Percentiles rank a stretch among this genome's conserved stretches.
Evolutionary conservation across 2,888 invertebrate genomes (phyloP).

Genomic region (Pyrocoelia pectoralis): DNA sequence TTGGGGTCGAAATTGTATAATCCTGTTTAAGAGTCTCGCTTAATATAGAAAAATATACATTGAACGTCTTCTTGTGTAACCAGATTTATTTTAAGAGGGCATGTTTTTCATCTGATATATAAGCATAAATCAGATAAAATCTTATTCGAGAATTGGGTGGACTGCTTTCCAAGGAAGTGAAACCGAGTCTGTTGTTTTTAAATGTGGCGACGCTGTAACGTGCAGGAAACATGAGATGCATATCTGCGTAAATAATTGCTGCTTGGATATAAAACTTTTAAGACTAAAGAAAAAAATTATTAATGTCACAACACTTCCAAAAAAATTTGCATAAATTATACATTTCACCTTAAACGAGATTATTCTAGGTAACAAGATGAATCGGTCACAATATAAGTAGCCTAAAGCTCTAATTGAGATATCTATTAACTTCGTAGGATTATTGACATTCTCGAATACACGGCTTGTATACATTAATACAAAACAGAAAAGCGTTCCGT

Average conservation of each 20-base stretch:
- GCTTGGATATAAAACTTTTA: constrained; percentile 9
- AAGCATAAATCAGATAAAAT: constrained; percentile 23
- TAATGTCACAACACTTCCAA: constrained; percentile 1
- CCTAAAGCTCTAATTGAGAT: too few relatives aligned
- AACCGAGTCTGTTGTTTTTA: constrained; percentile 22
- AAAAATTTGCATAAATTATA: neutral
- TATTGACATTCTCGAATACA: too few relatives aligned
- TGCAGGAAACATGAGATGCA: constrained; percentile 23
- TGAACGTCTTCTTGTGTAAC: constrained; percentile 26
- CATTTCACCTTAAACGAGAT: neutral
- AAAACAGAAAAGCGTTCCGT: too few relatives aligned
- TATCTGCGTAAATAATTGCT: constrained; percentile 22
- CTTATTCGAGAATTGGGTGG: neutral
- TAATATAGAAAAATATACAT: constrained; percentile 32
- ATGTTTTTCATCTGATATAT: constrained; percentile 21
- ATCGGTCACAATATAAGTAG: too few relatives aligned
- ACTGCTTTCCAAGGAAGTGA: constrained; percentile 24
- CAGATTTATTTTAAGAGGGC: constrained; percentile 27
- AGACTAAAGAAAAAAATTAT: neutral
- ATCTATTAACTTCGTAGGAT: too few relatives aligned
- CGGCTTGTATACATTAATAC: too few relatives aligned
- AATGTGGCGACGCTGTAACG: constrained; percentile 20
- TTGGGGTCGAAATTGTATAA: constrained; percentile 36
- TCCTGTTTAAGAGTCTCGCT: constrained; percentile 27
- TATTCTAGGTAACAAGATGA: neutral